phyloP scores from a whole-genome alignment of 2,797 vertebrate species.

The Pitangus sulphuratus region DNA sequence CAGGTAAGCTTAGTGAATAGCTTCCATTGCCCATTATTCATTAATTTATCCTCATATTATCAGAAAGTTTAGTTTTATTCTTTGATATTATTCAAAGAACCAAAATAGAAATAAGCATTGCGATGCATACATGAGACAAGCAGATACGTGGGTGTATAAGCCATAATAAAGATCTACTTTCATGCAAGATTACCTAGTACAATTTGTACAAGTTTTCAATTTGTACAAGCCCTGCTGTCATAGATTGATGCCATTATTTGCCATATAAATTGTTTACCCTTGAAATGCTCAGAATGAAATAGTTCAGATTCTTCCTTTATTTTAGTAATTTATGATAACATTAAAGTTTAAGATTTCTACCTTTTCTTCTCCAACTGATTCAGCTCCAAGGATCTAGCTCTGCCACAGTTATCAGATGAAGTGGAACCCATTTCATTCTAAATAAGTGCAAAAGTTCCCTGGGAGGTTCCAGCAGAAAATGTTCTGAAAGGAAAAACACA shows the following conservation, averaged over 20 bases:
- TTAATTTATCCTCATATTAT: neutral
- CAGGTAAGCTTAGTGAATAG: neutral
- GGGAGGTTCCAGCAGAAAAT: neutral
- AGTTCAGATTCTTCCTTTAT: neutral
- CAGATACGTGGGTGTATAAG: neutral
- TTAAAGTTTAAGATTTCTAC: neutral
- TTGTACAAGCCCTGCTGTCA: neutral
- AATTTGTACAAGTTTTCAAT: neutral
- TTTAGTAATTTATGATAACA: neutral
- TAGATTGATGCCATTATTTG: neutral
- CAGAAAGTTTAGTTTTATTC: neutral
- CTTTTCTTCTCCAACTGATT: neutral
- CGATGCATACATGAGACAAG: neutral
- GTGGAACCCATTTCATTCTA: neutral
- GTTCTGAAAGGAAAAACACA: neutral
- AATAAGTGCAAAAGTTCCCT: neutral
- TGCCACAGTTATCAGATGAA: neutral
- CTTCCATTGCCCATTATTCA: neutral
- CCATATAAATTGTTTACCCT: neutral
- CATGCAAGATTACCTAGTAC: neutral
- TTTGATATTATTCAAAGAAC: neutral
- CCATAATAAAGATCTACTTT: neutral
- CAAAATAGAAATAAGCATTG: neutral
- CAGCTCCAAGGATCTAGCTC: neutral
- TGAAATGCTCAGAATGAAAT: neutral